These are phyloP conservation scores for Nephrotoma guestfalica DNA, from an alignment of 2,888 invertebrate genomes.

Conservation along the genomic window DNA sequence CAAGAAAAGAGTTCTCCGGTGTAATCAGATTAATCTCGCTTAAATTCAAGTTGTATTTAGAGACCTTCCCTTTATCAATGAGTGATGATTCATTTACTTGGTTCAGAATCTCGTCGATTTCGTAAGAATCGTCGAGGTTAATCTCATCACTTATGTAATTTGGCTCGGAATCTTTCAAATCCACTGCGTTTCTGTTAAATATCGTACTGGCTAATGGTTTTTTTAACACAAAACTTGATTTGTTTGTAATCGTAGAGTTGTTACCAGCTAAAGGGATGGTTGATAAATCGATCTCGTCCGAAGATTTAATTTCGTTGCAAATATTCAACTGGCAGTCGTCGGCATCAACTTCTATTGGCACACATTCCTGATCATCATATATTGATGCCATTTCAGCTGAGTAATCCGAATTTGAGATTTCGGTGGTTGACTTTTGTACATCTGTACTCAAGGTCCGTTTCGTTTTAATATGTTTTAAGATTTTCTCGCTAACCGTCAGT, in stretches of 20 bases:
- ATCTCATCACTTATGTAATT: neutral
- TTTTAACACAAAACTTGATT: neutral
- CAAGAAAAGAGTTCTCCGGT: neutral
- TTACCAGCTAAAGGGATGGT: conserved; percentile 1
- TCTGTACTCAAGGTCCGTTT: neutral
- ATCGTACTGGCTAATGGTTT: neutral
- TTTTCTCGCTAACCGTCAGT: conserved; percentile 30
- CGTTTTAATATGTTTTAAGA: conserved; percentile 11
- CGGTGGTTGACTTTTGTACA: neutral
- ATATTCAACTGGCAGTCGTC: conserved; percentile 22
- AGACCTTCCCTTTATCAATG: conserved; percentile 21
- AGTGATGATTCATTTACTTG: conserved; percentile 25
- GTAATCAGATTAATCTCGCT: neutral
- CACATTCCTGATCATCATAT: neutral
- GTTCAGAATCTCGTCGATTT: conserved; percentile 19
- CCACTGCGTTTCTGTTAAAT: neutral
- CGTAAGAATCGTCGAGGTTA: neutral
- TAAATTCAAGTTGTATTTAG: conserved; percentile 19
- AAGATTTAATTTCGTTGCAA: conserved; percentile 16
- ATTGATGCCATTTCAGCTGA: neutral
- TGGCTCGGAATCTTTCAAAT: neutral
- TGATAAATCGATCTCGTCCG: neutral
- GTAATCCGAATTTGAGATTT: neutral
- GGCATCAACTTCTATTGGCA: conserved; percentile 21
- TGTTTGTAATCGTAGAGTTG: neutral